Evolutionary conservation across 2,888 invertebrate species (phyloP).

Genomic region (Leucophora obtusa): DNA sequence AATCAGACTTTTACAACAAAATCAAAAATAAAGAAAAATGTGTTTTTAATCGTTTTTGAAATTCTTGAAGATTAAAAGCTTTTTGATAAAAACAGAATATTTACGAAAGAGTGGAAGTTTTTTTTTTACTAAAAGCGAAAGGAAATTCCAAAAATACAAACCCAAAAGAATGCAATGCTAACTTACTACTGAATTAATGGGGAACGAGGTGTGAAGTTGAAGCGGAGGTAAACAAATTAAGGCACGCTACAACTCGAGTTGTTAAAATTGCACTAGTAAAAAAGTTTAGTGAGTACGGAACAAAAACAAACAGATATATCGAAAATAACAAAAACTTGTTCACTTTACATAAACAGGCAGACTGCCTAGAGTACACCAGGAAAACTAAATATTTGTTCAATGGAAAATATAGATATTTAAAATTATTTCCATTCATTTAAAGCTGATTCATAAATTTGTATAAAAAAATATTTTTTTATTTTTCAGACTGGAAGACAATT

Average conservation of each 20-base stretch:
- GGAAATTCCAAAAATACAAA: conserved; percentile 50
- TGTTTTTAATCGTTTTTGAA: neutral
- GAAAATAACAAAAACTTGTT: no score
- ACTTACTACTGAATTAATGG: neutral
- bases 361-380: no score
- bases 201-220: neutral
- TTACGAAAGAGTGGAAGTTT: neutral
- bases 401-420: no score
- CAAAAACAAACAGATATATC: no score
- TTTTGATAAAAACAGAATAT: conserved; percentile 1
- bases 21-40: neutral
- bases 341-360: no score
- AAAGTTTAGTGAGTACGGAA: no score
- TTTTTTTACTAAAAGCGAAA: conserved; percentile 57
- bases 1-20: neutral
- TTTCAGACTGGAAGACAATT: no score
- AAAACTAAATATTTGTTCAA: no score
- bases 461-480: no score
- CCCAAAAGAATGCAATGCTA: neutral
- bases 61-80: neutral
- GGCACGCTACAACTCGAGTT: neutral
- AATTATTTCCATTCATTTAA: no score
- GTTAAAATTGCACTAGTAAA: no score
- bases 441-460: no score
- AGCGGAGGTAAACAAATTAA: conserved; percentile 10